Base-by-base conservation (phyloP, 2,113 vertebrate species). In the Nettapus auritus region DNA sequence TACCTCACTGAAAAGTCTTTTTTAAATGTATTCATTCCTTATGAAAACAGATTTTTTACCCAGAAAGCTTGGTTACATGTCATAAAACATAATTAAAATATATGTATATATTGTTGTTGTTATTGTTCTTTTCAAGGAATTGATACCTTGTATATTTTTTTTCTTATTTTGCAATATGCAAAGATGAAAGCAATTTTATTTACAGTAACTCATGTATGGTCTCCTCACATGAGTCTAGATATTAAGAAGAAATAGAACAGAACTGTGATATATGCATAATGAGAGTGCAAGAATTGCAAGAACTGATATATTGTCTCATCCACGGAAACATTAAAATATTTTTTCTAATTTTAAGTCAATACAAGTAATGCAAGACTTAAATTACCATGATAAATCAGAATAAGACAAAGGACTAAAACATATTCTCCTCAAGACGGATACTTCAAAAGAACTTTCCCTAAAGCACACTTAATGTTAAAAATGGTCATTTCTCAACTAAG, bases 291-390 rank as follows among this genome's bases (percentile, higher is more conserved):
- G 38, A 42, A 62, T 14, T 86, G 4, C 26, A 86, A 77, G 34
- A 42, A 62, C 16, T 48, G 14, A 40, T 64, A 44, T 12, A 62
- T 15, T 82, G 4, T 59, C 26, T 70, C 38, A 19, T 67, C 11
- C 25, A 29, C 40, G 28, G 52, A 84, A 81, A 40, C 3, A 55
- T 40, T 88, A 90, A 38, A 55, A 33, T 60, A 53, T 73, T 88
- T 93, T 92, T 90, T 62, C 23, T 64, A 74, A 50, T 86, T 88
- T 83, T 86, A 88, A 38, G 23, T 81, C 23, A 88, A 83, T 94
- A 84, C 9, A 90, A 63, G 74, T 94, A 89, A 75, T 31, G 13
- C 6, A 74, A 67, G 50, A 78, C 8, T 77, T 93, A 57, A 80
- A 88, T 55, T 77, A 15, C 26, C 25, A 55, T 40, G 12, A 53